Base-by-base conservation (phyloP, 2,797 vertebrate genomes). In the Phalanger gymnotis region DNA sequence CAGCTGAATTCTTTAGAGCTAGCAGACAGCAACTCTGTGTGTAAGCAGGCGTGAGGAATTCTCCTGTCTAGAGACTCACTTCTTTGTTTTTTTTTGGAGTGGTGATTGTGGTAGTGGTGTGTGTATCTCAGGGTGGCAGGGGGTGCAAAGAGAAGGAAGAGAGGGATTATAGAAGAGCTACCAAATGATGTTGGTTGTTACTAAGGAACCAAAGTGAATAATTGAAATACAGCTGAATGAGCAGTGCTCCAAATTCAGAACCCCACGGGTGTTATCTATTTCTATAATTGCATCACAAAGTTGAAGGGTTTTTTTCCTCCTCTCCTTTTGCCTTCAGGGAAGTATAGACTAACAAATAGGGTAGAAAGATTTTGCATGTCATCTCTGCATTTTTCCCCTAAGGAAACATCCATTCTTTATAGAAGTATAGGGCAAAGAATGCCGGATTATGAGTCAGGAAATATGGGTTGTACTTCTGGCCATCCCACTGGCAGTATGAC, bases 201-300 rank as follows among this genome's bases (percentile, higher is more conserved):
- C 40, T 54, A 54, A 28, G 6, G 87, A 91, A 95, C 52, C 94
- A 52, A 90, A 87, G 53, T 34, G 51, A 94, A 81, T 56, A 94
- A 94, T 47, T 94, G 54, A 93, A 92, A 94, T 90, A 95, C 53
- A 53, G 54, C 91, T 7, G 54, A 47, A 25, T 93, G 90, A 91
- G 22, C 55, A 94, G 14, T 93, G 93, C 89, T 94, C 57, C 19
- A 52, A 92, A 96, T 95, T 94, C 61, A 92, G 92, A 97, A 96
- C 92, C 40, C 51, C 87, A 92, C 58, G 95, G 57, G 55, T 92
- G 93, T 52, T 52, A 93, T 93, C 66, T 91, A 90, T 93, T 95
- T 98, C 94, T 96, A 56, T 96, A 96, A 54, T 0, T 54, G 66
- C n/a, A 14, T 54, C 66, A 53, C n/a, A 87, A 81, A 87, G 53